phyloP scores from a whole-genome alignment of 2,113 vertebrate genomes.

The Ammodytes dubius region DNA sequence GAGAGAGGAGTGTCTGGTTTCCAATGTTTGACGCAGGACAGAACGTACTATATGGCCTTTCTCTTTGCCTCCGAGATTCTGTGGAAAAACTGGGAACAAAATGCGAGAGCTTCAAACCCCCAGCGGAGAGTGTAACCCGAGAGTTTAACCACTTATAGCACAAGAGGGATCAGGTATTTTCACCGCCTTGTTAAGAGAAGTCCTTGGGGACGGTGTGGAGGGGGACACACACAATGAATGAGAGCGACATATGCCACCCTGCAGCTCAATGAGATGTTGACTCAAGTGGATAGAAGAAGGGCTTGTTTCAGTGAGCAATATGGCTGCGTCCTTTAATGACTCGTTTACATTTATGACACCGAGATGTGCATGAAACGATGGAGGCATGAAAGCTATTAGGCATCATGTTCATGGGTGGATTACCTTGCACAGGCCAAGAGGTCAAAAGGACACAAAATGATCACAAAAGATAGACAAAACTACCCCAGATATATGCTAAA shows the following conservation, averaged over 20 bases:
- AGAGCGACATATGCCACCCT: slow-evolving; percentile 51
- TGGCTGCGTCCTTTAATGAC: not conserved
- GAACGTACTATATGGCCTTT: slow-evolving; percentile 19
- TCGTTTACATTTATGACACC: slow-evolving; percentile 34
- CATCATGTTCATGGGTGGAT: not conserved
- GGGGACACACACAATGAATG: slow-evolving; percentile 47
- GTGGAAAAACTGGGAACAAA: slow-evolving; percentile 69
- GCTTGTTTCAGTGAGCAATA: not conserved
- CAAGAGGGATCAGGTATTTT: slow-evolving; percentile 67
- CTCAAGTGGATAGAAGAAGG: slow-evolving; percentile 16
- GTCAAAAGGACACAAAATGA: not conserved
- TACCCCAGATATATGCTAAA: too few relatives aligned
- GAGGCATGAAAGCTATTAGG: slow-evolving; percentile 3
- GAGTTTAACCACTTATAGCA: slow-evolving; percentile 66
- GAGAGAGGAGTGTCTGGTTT: slow-evolving; percentile 60
- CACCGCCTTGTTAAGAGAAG: slow-evolving; percentile 61
- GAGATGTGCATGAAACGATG: not conserved
- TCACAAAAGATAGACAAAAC: not conserved
- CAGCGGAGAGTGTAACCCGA: slow-evolving; percentile 61
- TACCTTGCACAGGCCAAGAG: not conserved
- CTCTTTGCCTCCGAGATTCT: slow-evolving; percentile 37
- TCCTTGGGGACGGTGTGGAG: slow-evolving; percentile 57
- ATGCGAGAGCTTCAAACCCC: slow-evolving; percentile 47
- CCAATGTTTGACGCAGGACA: slow-evolving; percentile 56
- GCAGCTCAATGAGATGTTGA: slow-evolving; percentile 36